phyloP scores from a whole-genome alignment of 1,140 invertebrate genomes.

The Eurosta solidaginis region DNA sequence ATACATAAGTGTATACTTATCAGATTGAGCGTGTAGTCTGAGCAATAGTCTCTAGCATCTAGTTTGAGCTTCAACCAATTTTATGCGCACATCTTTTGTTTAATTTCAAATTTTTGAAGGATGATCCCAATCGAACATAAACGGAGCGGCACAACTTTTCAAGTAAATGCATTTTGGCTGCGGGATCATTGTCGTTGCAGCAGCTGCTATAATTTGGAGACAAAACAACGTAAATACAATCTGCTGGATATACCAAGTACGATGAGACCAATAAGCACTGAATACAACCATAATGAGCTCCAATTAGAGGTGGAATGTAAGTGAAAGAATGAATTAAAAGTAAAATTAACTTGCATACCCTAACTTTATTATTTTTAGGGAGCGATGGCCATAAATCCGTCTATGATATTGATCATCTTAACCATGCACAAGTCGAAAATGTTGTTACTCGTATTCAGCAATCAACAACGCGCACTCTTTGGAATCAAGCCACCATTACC shows the following conservation, averaged over 20 bases:
- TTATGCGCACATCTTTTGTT: background rate
- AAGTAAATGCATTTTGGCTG: constrained; percentile 35
- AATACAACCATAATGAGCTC: constrained; percentile 23
- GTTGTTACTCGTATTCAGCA: constrained; percentile 39
- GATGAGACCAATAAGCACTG: constrained; percentile 31
- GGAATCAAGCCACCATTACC: constrained; percentile 45
- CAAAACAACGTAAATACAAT: constrained; percentile 51
- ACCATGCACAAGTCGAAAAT: constrained; percentile 42
- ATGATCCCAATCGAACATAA: constrained; percentile 33
- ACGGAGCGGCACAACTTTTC: background rate
- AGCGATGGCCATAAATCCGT: constrained; percentile 48
- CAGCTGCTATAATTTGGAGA: constrained; percentile 47
- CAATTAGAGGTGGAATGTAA: constrained; percentile 37
- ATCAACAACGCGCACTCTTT: constrained; percentile 40
- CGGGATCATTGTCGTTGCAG: constrained; percentile 54
- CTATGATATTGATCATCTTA: constrained; percentile 47
- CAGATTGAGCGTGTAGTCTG: no score
- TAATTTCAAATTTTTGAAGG: background rate
- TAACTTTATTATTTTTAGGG: constrained; percentile 42
- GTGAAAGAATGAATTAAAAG: background rate
- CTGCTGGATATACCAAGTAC: constrained; percentile 47
- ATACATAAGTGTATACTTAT: no score
- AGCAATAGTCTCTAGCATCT: no score
- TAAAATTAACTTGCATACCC: background rate
- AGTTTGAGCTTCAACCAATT: no score